Evolutionary conservation across 2,888 invertebrate genomes (phyloP), one percentile per base, ranked within the genome.

Genomic region (Cantharis rufa): DNA sequence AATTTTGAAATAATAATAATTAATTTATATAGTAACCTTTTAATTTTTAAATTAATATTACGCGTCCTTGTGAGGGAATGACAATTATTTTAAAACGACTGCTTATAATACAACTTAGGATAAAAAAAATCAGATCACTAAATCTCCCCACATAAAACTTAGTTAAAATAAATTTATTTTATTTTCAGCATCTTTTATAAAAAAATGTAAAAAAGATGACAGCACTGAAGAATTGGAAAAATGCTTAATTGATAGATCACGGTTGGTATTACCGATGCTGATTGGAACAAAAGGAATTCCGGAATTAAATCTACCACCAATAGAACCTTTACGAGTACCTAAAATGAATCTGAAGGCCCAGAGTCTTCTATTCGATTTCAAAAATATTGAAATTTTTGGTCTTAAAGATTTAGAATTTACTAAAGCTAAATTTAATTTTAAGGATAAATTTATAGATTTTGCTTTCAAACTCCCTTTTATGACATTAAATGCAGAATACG

Each of bases 231-330:
- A 69, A 48, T 10, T 71, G 5, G 61, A 21, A 9, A 24, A 74
- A 61, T 77, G 77, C n/a, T 7, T 77, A 10, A 13, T 69, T 3
- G 21, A 74, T n/a, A 73, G 74, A 2, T 62, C 62, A 62, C 2
- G 15, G 13, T 24, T 9, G 7, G 13, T 77, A 7, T 4, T 61
- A 1, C 77, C 74, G 2, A 63, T 28, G 9, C 24, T 77, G 16
- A 1, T 69, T 4, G 13, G 7, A 13, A 64, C 11, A 10, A 28
- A 74, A n/a, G 77, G 77, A 11, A 28, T 77, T 10, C 77, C 77
- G 4, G 77, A 77, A 72, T 1, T 77, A 21, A 69, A 74, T 10
- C 11, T 77, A 10, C 77, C 77, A 61, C 18, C 74, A 2, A 71
- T 77, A 15, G 77, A 77, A 28, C 77, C 77, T 10, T 27, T 77